phyloP scores from a whole-genome alignment of 1,140 invertebrate genomes.

The Habropoda laboriosa region DNA sequence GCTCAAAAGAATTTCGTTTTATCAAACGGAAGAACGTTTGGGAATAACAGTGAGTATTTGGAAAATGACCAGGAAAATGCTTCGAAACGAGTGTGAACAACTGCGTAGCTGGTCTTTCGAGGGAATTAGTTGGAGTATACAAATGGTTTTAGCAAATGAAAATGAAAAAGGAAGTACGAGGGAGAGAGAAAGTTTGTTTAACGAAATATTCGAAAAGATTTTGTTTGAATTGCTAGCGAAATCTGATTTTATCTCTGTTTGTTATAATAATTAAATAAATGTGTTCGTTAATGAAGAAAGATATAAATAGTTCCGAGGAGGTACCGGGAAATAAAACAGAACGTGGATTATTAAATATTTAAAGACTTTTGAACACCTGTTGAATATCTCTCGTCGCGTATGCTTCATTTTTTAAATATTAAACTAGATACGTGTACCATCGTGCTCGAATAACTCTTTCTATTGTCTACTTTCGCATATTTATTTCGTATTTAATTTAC shows the following conservation, averaged over 20 bases:
- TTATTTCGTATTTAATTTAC: neutral
- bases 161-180: too few relatives aligned
- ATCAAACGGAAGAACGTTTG: too few relatives aligned
- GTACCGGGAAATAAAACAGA: neutral
- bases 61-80: too few relatives aligned
- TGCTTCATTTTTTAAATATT: neutral
- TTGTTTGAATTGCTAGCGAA: too few relatives aligned
- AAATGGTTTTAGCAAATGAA: too few relatives aligned
- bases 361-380: slow-evolving; percentile 17
- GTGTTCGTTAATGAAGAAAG: neutral
- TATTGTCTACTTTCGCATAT: neutral
- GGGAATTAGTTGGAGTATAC: too few relatives aligned
- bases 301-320: neutral
- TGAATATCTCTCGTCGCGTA: neutral
- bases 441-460: neutral
- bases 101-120: too few relatives aligned
- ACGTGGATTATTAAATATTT: neutral
- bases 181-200: too few relatives aligned
- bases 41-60: too few relatives aligned
- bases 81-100: too few relatives aligned
- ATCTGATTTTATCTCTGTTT: neutral
- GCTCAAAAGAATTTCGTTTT: too few relatives aligned
- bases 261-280: neutral
- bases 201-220: neutral
- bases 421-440: neutral